Base-by-base conservation (phyloP, 1,140 invertebrate genomes). In the Arctopsyche grandis region DNA sequence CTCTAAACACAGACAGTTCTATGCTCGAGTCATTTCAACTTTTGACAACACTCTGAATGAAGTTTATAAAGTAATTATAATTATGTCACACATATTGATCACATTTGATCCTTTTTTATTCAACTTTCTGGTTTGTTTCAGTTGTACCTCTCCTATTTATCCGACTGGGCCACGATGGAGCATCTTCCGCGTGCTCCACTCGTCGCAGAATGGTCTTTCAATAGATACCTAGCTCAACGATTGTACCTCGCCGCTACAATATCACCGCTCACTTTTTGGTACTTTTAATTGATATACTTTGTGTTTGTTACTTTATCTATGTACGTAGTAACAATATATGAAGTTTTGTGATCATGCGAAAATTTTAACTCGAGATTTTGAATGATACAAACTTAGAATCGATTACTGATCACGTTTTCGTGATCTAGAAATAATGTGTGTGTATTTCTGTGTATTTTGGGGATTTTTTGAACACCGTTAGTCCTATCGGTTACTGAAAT, bases 21-120 rank as follows among this genome's bases (percentile, higher is more conserved):
- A 92, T 84, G 84, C 91, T 83, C 86, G 89, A 29, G 91, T 93
- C 63, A 86, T 97, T 5, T 88, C 91, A 73, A 90, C 91, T 60
- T 97, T 95, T 84, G 95, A 97, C 84, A 87, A 90, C 22, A 95
- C 94, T 77, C 88, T 96, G n/a, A 91, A 92, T 76, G 90, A 90
- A 69, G 91, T 95, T 66, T 91, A 94, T 26, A 90, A 93, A 85
- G 91, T 90, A 82, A 81, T 38, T 66, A n/a, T 10, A 38, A 9
- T 74, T 66, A 66, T 10, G 10, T 52, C 3, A 5, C 9, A 48
- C 46, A 9, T 9, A 48, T 48, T n/a, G 9, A 48, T 48, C n/a
- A 9, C 9, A 9, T 48, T 9, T 9, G 46, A 48, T 9, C n/a
- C 9, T 48, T 48, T 48, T 48, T 48, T 48, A 48, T 9, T 48